Evolutionary conservation across 2,888 invertebrate genomes (phyloP).

Genomic region (Xanthia icteritia): DNA sequence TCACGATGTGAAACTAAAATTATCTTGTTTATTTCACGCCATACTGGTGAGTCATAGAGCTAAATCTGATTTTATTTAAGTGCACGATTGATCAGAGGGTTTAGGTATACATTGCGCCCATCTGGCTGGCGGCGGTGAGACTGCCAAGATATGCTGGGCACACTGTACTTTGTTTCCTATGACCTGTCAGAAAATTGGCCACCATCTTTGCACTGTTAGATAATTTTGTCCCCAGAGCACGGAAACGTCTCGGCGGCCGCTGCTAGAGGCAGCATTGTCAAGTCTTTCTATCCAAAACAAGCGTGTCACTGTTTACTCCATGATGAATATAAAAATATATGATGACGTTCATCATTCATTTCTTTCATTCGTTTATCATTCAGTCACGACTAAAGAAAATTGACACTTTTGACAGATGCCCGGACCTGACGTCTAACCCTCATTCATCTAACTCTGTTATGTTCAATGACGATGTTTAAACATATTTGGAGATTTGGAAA

Average conservation of each 20-base stretch:
- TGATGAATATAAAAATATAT: too few species aligned
- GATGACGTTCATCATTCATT: too few species aligned
- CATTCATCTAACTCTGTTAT: not conserved
- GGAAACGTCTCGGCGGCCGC: not conserved
- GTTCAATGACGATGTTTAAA: not conserved
- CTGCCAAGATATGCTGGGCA: constrained; percentile 20
- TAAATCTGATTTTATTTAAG: constrained; percentile 27
- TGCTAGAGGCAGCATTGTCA: not conserved
- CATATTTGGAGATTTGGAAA: not conserved
- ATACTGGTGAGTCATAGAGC: constrained; percentile 41
- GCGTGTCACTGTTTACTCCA: too few species aligned
- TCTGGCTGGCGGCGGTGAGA: not conserved
- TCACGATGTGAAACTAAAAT: constrained; percentile 18
- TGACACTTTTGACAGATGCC: too few species aligned
- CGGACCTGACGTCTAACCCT: too few species aligned
- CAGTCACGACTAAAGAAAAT: too few species aligned
- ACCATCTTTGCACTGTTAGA: not conserved
- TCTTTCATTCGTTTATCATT: too few species aligned
- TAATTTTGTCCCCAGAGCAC: not conserved
- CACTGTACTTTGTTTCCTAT: constrained; percentile 4
- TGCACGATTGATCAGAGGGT: constrained; percentile 1
- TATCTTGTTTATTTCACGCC: constrained; percentile 41
- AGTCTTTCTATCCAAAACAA: not conserved
- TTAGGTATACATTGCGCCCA: not conserved
- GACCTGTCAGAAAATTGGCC: not conserved